phyloP scores from a whole-genome alignment of 2,113 vertebrate species.

The Ceyx margarethae region DNA sequence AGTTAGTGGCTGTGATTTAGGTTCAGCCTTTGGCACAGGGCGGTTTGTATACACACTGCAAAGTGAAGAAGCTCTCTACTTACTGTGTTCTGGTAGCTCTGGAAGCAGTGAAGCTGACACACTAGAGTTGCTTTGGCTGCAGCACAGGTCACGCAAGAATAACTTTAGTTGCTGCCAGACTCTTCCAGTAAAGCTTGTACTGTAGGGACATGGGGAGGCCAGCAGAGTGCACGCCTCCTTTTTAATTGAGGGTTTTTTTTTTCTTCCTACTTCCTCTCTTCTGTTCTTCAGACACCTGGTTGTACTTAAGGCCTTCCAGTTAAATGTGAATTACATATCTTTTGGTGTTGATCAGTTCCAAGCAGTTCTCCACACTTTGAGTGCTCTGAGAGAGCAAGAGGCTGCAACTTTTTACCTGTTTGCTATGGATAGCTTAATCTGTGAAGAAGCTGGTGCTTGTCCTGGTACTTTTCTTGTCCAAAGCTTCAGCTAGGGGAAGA shows the following conservation, averaged over 20 bases:
- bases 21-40: not conserved
- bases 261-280: not conserved
- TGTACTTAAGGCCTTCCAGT: not conserved
- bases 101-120: constrained; percentile 40
- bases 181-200: not conserved
- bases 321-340: not conserved
- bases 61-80: not conserved
- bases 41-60: not conserved
- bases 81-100: constrained; percentile 48
- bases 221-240: not conserved
- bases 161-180: not conserved
- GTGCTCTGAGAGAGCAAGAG: not conserved
- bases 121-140: constrained; percentile 14
- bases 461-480: not conserved
- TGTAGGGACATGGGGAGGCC: not conserved
- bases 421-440: not conserved
- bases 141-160: not conserved
- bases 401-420: not conserved
- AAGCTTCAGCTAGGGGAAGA: not conserved
- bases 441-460: not conserved
- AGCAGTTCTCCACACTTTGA: not conserved
- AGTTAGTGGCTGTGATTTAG: not conserved
- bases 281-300: not conserved
- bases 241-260: no score
- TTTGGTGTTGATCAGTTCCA: not conserved